Evolutionary conservation across 2,797 vertebrate genomes (phyloP).

Genomic region (Luscinia luscinia): DNA sequence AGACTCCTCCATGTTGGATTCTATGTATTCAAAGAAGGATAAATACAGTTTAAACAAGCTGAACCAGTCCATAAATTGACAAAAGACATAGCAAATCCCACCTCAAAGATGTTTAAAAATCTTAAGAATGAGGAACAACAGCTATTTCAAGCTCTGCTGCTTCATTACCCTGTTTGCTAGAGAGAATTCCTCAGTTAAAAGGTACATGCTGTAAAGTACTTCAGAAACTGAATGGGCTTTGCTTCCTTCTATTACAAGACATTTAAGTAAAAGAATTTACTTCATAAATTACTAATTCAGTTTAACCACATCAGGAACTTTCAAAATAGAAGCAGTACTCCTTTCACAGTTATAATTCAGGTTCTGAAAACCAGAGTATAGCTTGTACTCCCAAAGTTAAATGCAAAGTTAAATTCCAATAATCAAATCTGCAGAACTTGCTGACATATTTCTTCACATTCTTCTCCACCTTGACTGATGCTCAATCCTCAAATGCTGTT

Average conservation of each 20-base stretch:
- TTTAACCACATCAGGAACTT: neutral
- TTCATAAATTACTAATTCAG: neutral
- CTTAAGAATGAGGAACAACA: neutral
- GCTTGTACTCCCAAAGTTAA: neutral
- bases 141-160: neutral
- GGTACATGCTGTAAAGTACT: neutral
- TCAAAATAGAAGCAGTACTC: neutral
- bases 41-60: neutral
- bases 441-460: neutral
- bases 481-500: neutral
- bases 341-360: neutral
- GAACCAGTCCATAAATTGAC: neutral
- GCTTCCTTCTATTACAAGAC: neutral
- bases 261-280: neutral
- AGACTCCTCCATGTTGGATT: conserved; percentile 98
- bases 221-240: neutral
- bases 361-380: neutral
- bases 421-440: neutral
- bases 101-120: neutral
- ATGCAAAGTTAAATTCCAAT: neutral
- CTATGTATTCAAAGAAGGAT: conserved; percentile 65
- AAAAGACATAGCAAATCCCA: neutral
- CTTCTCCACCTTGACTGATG: neutral
- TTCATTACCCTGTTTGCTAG: neutral
- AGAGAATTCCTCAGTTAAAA: neutral